Evolutionary conservation across 2,113 vertebrate genomes (phyloP).

Genomic region (Irena cyanogastra): DNA sequence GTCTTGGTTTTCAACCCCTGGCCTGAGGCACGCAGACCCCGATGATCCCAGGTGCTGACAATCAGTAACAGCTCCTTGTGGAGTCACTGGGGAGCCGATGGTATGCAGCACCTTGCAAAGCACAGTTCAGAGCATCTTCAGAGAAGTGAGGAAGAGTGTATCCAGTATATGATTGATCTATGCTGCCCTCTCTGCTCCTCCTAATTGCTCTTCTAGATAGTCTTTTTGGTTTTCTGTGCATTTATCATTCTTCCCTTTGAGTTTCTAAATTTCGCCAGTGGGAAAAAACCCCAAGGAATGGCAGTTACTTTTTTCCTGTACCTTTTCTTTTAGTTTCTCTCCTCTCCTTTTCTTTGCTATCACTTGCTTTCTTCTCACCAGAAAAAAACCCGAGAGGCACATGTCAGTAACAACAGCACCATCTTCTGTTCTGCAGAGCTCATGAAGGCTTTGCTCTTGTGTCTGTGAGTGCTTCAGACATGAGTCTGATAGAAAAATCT

Average conservation of each 20-base stretch:
- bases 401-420: slow-evolving; percentile 49
- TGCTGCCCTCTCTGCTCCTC: not conserved
- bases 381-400: not conserved
- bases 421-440: slow-evolving; percentile 51
- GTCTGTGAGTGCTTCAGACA: not conserved
- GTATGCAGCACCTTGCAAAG: not conserved
- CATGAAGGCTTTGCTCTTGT: not conserved
- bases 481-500: not conserved
- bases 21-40: not conserved
- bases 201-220: not conserved
- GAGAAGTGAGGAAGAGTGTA: not conserved
- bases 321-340: not conserved
- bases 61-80: rapidly evolving
- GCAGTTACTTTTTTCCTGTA: not conserved
- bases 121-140: not conserved
- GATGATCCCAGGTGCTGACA: not conserved
- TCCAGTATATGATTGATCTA: not conserved
- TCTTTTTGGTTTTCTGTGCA: not conserved
- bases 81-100: not conserved
- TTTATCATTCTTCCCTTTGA: not conserved
- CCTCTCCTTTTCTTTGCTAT: not conserved
- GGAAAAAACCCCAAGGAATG: not conserved
- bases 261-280: not conserved
- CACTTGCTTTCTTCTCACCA: not conserved
- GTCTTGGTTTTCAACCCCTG: not conserved